Evolutionary conservation across 2,113 vertebrate species (phyloP), one percentile per base, ranked within the genome.

Genomic region (Cheirogaleus medius): DNA sequence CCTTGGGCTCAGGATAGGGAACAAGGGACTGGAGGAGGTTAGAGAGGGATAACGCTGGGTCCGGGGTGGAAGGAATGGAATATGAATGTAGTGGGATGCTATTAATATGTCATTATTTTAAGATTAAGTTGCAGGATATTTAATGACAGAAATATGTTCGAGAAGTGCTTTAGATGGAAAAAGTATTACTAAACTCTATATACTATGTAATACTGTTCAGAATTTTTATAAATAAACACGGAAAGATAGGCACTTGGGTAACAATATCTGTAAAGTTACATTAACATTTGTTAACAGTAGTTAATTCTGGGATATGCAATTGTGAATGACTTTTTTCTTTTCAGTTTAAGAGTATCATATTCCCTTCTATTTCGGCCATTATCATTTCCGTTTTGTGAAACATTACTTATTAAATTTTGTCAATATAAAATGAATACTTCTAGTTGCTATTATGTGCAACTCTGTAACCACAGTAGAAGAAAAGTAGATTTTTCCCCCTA

Each of bases 251-350:
- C 17, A 87, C 21, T n/a, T 92, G 49, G 39, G 58, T 56, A 60
- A 42, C 69, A 85, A 18, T 84, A 34, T 37, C 63, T 64, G 27
- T 74, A 90, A 87, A 87, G 9, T 76, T 83, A 71, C 42, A 68
- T 29, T 60, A 77, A 63, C 68, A 88, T 29, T 91, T 86, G 23
- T 90, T 96, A 93, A 85, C n/a, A 39, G 32, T 76, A 64, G 78
- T 54, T 96, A 73, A 68, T 74, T 84, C 18, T 47, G 80, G 37
- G 18, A 64, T 5, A 37, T 73, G 68, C 39, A n/a, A 69, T 52
- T 94, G 42, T 78, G 76, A 74, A 11, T 20, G n/a, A 60, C 5
- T 37, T 44, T 86, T 80, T 69, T 82, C 42, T 87, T 58, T 81
- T 85, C 29, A 34, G 10, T 86, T 86, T 76, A 56, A 34, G 3